A percentile compares a stretch with the other conserved stretches of the same genome.
These are phyloP conservation scores for Dipodomys merriami DNA, from an alignment of 2,113 vertebrate genomes.

Conservation along the genomic window DNA sequence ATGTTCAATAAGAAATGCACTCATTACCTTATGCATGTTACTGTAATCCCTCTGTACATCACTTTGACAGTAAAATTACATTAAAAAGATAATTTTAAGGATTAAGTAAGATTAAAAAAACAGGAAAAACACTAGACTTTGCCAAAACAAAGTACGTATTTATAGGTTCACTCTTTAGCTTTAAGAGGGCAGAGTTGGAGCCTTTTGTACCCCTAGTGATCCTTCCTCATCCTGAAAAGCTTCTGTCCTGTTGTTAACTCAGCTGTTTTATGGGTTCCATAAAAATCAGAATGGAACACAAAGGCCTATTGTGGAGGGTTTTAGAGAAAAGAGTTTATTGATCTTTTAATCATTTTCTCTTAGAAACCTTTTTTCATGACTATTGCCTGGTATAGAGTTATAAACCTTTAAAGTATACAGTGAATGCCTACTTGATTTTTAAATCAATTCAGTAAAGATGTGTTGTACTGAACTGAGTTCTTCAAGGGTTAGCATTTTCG, in stretches of 20 bases:
- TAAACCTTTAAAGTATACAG: slow-evolving; percentile 5
- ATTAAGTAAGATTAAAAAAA: slow-evolving; percentile 25
- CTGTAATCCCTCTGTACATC: no score
- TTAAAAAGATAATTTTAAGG: not conserved
- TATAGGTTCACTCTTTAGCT: not conserved
- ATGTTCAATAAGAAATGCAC: no score
- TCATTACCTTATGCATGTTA: no score
- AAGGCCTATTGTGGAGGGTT: not conserved
- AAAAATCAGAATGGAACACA: slow-evolving; percentile 24
- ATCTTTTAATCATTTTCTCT: slow-evolving; percentile 21
- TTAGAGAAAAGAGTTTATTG: not conserved
- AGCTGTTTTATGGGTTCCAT: not conserved
- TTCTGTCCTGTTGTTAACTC: not conserved
- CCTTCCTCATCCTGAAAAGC: not conserved
- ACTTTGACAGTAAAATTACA: no score
- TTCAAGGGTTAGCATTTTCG: slow-evolving; percentile 6
- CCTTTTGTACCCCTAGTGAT: no score
- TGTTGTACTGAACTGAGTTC: not conserved
- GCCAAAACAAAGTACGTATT: not conserved
- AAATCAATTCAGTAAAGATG: slow-evolving; percentile 7
- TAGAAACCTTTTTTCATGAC: not conserved
- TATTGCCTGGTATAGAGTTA: not conserved
- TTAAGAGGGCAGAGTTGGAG: not conserved
- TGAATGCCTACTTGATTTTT: slow-evolving; percentile 11
- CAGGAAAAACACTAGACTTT: not conserved